Evolutionary conservation across 1,140 invertebrate genomes (phyloP).

Genomic region (Teleopsis dalmanni): DNA sequence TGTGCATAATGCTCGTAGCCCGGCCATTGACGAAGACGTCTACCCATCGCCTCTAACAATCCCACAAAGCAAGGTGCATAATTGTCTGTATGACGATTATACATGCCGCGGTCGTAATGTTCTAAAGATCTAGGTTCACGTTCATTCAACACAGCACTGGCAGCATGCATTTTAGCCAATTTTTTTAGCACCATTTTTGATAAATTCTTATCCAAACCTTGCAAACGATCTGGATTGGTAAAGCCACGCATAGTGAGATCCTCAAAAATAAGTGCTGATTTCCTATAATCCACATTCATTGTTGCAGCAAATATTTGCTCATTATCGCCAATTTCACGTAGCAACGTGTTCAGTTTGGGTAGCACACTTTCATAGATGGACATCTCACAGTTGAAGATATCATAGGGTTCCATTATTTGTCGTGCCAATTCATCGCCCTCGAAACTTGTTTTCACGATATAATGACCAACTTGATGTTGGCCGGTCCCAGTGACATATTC

Average conservation of each 20-base stretch:
- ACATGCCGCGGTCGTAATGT: slow-evolving; percentile 33
- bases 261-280: slow-evolving; percentile 34
- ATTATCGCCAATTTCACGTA: slow-evolving; percentile 23
- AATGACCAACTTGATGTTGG: slow-evolving; percentile 12
- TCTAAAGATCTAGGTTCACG: slow-evolving; percentile 22
- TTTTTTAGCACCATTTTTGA: slow-evolving; percentile 47
- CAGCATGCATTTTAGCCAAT: slow-evolving; percentile 52
- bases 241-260: slow-evolving; percentile 26
- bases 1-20: slow-evolving; percentile 21
- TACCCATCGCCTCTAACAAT: slow-evolving; percentile 23
- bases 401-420: slow-evolving; percentile 32
- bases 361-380: slow-evolving; percentile 34
- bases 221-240: slow-evolving; percentile 48
- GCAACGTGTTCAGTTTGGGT: slow-evolving; percentile 27
- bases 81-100: slow-evolving; percentile 32
- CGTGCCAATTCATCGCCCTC: slow-evolving; percentile 31
- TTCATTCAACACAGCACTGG: slow-evolving; percentile 42
- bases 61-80: slow-evolving; percentile 36
- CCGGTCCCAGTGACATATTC: slow-evolving; percentile 3
- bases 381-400: slow-evolving; percentile 40
- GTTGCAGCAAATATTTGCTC: slow-evolving; percentile 30
- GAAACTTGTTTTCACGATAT: slow-evolving; percentile 33
- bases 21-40: slow-evolving; percentile 23
- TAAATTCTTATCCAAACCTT: slow-evolving; percentile 51
- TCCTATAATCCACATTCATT: slow-evolving; percentile 29